Percentiles rank a stretch among this genome's conserved stretches.
phyloP scores from a whole-genome alignment of 2,888 invertebrate species.

The Reticulitermes lucifugus region DNA sequence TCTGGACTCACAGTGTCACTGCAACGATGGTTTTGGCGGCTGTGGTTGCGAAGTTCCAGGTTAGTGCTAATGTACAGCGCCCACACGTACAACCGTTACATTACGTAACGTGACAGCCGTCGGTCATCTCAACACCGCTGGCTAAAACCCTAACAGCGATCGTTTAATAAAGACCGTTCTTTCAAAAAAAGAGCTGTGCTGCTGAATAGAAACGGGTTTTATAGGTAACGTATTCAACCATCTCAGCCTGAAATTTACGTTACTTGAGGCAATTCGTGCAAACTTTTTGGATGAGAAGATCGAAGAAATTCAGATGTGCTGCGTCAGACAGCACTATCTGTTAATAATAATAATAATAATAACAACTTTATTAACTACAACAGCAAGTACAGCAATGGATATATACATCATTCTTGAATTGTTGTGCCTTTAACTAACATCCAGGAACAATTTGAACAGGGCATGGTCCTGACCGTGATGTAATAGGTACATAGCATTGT shows the following conservation, averaged over 20 bases:
- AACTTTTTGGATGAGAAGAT: not conserved
- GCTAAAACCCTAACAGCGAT: not conserved
- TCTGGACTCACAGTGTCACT: conserved; percentile 93
- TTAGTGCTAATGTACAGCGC: conserved; percentile 63
- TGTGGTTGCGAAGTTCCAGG: conserved; percentile 95
- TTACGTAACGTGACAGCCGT: not conserved
- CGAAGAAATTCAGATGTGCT: too few species aligned
- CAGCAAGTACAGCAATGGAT: too few species aligned
- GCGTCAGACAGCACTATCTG: not conserved
- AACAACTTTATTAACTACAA: too few species aligned
- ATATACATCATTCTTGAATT: too few species aligned
- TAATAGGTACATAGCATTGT: too few species aligned
- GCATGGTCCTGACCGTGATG: too few species aligned
- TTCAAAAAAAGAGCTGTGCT: not conserved
- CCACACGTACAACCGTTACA: not conserved
- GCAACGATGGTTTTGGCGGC: conserved; percentile 95
- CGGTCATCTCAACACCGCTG: not conserved
- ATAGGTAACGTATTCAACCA: not conserved
- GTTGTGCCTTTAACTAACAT: too few species aligned
- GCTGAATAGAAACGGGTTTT: not conserved
- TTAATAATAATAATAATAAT: not conserved
- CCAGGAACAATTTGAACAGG: too few species aligned
- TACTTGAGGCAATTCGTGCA: not conserved
- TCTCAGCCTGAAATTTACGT: not conserved
- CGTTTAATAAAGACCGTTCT: not conserved